phyloP scores from a whole-genome alignment of 2,113 vertebrate genomes.

The Rhynchopsitta pachyrhyncha region DNA sequence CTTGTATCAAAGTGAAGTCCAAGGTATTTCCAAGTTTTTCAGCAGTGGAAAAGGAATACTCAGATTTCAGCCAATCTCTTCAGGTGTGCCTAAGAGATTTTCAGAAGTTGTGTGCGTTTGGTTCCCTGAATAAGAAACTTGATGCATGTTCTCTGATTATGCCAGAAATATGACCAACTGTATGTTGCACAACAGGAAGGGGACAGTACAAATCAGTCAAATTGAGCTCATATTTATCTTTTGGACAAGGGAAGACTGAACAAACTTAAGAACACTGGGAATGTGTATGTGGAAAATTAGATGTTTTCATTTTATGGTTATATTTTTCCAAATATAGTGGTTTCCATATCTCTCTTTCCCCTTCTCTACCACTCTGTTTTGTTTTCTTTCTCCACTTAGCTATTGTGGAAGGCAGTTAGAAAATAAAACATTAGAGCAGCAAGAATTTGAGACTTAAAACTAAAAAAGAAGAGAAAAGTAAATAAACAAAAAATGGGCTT shows the following conservation, averaged over 20 bases:
- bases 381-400: not conserved
- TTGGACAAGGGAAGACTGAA: not conserved
- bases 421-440: not conserved
- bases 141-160: not conserved
- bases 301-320: not conserved
- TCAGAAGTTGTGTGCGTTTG: not conserved
- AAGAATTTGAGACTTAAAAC: not conserved
- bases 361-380: not conserved
- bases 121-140: not conserved
- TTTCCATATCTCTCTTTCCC: not conserved
- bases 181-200: accelerated
- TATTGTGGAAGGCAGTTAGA: not conserved
- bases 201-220: not conserved
- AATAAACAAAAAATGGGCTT: not conserved
- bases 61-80: not conserved
- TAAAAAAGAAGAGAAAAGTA: not conserved
- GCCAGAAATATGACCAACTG: not conserved
- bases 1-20: not conserved
- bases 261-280: not conserved
- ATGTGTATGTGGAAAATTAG: not conserved
- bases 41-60: not conserved
- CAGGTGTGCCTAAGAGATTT: not conserved
- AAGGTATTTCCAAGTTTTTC: not conserved
- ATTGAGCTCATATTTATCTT: not conserved
- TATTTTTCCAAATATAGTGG: not conserved